Evolutionary conservation across 2,113 vertebrate genomes (phyloP).

Genomic region (Sciurus niger): DNA sequence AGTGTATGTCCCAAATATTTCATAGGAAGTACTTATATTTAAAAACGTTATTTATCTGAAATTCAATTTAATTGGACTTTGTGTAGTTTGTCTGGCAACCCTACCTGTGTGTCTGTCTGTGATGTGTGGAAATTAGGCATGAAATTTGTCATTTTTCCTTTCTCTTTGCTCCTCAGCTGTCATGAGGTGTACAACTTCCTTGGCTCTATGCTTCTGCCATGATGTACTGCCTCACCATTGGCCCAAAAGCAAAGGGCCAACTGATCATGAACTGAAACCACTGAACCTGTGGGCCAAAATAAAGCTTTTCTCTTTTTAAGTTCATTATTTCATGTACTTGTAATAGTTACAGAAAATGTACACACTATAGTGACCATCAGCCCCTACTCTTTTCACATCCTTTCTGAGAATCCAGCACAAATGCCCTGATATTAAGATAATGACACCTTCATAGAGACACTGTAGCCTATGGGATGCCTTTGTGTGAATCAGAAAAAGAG

Average conservation of each 20-base stretch:
- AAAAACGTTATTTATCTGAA: conserved; percentile 25
- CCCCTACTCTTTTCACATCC: neutral
- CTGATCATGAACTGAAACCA: neutral
- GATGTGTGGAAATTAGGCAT: neutral
- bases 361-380: neutral
- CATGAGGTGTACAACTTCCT: neutral
- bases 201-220: neutral
- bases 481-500: neutral
- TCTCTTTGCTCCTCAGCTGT: neutral
- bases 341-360: neutral
- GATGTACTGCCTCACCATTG: neutral
- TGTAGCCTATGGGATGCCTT: neutral
- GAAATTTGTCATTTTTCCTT: neutral
- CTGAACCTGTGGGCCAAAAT: neutral
- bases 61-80: neutral
- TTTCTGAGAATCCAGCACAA: neutral
- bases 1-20: neutral
- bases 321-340: neutral
- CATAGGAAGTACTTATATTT: neutral
- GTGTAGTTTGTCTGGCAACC: neutral
- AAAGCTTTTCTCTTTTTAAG: neutral
- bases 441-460: neutral
- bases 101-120: neutral
- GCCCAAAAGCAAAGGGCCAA: neutral
- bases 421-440: neutral